phyloP scores from a whole-genome alignment of 2,113 vertebrate species.

The Sisor rabdophorus region DNA sequence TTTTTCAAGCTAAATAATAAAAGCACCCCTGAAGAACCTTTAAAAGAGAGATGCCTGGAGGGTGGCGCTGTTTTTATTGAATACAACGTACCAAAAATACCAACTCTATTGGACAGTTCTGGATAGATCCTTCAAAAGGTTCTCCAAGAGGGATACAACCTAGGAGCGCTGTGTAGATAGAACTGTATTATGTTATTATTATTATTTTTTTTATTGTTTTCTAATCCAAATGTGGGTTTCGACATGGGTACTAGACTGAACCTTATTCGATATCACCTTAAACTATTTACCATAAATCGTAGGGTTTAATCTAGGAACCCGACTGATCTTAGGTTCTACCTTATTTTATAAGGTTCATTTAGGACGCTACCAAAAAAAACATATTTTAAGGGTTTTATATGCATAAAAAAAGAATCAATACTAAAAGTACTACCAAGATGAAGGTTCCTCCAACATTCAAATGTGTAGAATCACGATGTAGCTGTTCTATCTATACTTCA shows the following conservation, averaged over 20 bases:
- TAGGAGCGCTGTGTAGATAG: background rate
- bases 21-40: background rate
- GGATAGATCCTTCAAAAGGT: background rate
- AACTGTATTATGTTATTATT: background rate
- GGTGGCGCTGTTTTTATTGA: background rate
- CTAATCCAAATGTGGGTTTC: no score
- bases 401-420: no score
- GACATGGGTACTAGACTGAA: background rate
- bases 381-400: no score
- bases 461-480: background rate
- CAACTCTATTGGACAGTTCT: background rate
- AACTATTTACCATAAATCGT: background rate
- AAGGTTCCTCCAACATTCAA: background rate
- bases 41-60: background rate
- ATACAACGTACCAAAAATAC: background rate
- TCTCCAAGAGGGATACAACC: background rate
- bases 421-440: background rate
- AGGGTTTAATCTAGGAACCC: background rate
- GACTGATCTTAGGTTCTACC: no score
- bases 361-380: no score
- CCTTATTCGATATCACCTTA: background rate
- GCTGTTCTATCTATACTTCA: background rate
- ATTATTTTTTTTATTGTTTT: no score
- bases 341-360: no score
- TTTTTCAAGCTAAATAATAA: background rate